Evolutionary conservation across 1,140 invertebrate species (phyloP), one percentile per base, ranked within the genome.

Genomic region (Drepana arcuata): DNA sequence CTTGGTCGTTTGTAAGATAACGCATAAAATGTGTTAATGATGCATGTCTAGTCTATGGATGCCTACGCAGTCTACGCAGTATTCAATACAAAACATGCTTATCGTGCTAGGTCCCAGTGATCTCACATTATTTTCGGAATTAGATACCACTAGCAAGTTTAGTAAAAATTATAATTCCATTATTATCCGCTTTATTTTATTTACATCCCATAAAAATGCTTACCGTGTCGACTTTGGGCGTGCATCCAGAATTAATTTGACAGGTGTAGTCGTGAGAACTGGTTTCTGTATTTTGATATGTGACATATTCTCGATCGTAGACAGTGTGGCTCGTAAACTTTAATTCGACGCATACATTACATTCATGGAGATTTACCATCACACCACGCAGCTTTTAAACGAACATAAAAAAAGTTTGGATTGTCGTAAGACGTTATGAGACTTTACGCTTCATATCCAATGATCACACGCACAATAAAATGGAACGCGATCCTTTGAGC

Each of bases 281-380:
- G 39, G 65, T 66, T 62, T 51, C 48, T 24, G 41, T 48, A 50
- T 58, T 69, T 69, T 63, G 58, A 63, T 68, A 69, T 66, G 63
- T 67, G 67, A 71, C 64, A 64, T 48, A 49, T 48, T 37, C 30
- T 28, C 41, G 41, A 41, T 40, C 50, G 50, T 49, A 72, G 65
- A 65, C 63, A 59, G 45, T 55, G 50, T 46, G 56, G 52, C 61
- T 67, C 55, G 63, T 57, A 65, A 61, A 69, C 23, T 67, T 72
- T 59, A 70, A 72, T 68, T 67, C 51, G 51, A 64, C 36, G 56
- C 47, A 71, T 72, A 68, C 58, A 66, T 72, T 61, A 66, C 59
- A 41, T 46, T 44, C 48, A 49, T 44, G 32, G 35, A 72, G 62
- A 62, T 64, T 68, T 61, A 68, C 45, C 51, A 56, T 48, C 38